Conservation (phyloP, 2,113 vertebrate species). For the Gopherus flavomarginatus region DNA sequence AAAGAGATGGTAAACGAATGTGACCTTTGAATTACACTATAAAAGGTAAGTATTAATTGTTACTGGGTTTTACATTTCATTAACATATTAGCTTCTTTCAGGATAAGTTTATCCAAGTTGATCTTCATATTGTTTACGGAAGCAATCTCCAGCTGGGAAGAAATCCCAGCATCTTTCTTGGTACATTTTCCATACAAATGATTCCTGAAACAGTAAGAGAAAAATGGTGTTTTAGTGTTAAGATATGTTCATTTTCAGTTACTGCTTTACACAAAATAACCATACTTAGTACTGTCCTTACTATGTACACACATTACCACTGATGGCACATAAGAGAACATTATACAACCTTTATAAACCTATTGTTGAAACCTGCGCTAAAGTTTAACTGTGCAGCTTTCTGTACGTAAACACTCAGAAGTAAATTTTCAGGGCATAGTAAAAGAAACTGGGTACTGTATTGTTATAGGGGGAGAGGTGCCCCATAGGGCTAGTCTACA, state of each 20-base stretch:
- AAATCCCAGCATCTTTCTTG: conserved; percentile 99
- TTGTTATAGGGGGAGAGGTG: not conserved
- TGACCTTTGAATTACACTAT: conserved; percentile 45
- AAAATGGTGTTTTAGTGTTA: not conserved
- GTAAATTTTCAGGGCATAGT: not conserved
- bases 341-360: not conserved
- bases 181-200: conserved; percentile 99
- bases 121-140: conserved; percentile 98
- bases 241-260: conserved; percentile 3
- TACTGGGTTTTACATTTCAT: conserved; percentile 14
- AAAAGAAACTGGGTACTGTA: not conserved
- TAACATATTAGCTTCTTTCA: not conserved
- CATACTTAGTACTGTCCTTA: not conserved
- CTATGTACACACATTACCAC: not conserved
- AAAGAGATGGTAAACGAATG: conserved; percentile 58
- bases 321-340: not conserved
- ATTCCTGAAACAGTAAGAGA: conserved; percentile 85
- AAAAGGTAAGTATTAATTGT: not conserved
- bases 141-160: conserved; percentile 98
- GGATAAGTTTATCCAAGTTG: conserved; percentile 86
- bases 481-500: too few relatives aligned
- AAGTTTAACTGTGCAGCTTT: not conserved
- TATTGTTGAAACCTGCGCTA: too few relatives aligned
- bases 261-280: not conserved
- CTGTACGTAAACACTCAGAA: not conserved